Conservation (phyloP, 2,113 vertebrate genomes). For the Entomyzon cyanotis region DNA sequence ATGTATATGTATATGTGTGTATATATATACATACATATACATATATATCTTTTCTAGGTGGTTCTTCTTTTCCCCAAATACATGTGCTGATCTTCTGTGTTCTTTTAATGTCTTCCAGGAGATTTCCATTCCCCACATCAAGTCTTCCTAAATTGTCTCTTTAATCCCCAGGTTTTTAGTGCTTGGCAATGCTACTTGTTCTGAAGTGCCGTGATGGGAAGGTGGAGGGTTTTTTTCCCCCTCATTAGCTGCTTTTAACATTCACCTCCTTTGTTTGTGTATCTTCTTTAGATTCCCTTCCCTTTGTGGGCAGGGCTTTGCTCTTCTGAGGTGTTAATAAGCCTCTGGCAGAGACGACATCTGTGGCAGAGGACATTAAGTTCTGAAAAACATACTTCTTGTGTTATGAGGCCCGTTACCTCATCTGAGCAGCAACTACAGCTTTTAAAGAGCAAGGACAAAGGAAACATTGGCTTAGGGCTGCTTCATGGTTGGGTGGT, state of each 20-base stretch:
- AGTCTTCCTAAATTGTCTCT: conserved; percentile 65
- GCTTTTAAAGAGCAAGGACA: conserved; percentile 69
- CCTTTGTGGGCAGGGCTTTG: conserved; percentile 70
- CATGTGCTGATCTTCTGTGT: not conserved
- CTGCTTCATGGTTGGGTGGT: conserved; percentile 26
- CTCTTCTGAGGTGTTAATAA: conserved; percentile 72
- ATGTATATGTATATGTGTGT: no score
- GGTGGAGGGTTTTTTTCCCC: conserved; percentile 44
- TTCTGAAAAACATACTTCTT: conserved; percentile 69
- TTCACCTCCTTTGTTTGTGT: conserved; percentile 74
- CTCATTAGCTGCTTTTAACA: conserved; percentile 74
- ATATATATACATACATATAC: not conserved
- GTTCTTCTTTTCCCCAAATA: not conserved
- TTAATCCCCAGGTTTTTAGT: conserved; percentile 65
- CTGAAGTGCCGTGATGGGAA: conserved; percentile 63
- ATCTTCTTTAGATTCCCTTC: conserved; percentile 69
- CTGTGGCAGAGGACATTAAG: conserved; percentile 71
- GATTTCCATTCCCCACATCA: conserved; percentile 58
- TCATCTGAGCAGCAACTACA: conserved; percentile 52
- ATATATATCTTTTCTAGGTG: not conserved
- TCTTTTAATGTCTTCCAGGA: conserved; percentile 57
- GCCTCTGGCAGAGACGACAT: conserved; percentile 70
- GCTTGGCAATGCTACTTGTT: conserved; percentile 63
- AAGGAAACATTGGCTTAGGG: conserved; percentile 59
- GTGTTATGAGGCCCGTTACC: conserved; percentile 55